A percentile compares a stretch with the other conserved stretches of the same genome.
phyloP scores from a whole-genome alignment of 2,888 invertebrate genomes.

The Lochmaea capreae region DNA sequence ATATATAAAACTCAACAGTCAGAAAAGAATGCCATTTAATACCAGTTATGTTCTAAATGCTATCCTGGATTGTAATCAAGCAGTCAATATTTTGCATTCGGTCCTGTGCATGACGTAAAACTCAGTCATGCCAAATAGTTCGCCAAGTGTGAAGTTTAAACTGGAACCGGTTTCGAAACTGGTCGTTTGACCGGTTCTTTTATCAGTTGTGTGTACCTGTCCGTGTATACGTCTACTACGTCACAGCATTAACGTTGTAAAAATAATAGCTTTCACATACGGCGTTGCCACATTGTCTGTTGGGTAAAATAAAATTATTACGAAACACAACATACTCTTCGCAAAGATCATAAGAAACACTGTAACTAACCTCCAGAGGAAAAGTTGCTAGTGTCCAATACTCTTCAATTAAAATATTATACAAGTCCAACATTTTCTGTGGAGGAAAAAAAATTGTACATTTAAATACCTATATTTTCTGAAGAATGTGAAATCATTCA shows the following conservation, averaged over 20 bases:
- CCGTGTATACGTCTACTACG: slow-evolving; percentile 45
- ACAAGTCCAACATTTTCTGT: no score
- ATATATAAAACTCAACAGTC: not conserved
- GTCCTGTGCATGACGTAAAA: slow-evolving; percentile 55
- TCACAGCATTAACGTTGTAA: slow-evolving; percentile 44
- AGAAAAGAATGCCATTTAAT: not conserved
- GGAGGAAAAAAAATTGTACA: no score
- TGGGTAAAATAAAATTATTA: not conserved
- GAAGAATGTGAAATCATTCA: no score
- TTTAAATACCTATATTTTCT: no score
- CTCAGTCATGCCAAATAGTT: slow-evolving; percentile 51
- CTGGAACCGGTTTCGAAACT: slow-evolving; percentile 48
- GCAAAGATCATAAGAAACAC: no score
- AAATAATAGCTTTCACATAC: slow-evolving; percentile 32
- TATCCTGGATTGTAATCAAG: not conserved
- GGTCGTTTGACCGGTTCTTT: slow-evolving; percentile 50
- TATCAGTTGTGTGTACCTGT: slow-evolving; percentile 42
- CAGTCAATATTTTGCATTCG: not conserved
- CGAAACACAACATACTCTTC: no score
- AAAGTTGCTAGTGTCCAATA: no score
- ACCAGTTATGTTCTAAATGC: not conserved
- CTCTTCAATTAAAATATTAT: no score
- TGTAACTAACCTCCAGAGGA: no score
- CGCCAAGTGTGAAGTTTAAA: slow-evolving; percentile 38
- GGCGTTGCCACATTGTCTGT: slow-evolving; percentile 23